Evolutionary conservation across 1,140 invertebrate species (phyloP), one percentile per base, ranked within the genome.

Genomic region (Zaprionus lachaisei): DNA sequence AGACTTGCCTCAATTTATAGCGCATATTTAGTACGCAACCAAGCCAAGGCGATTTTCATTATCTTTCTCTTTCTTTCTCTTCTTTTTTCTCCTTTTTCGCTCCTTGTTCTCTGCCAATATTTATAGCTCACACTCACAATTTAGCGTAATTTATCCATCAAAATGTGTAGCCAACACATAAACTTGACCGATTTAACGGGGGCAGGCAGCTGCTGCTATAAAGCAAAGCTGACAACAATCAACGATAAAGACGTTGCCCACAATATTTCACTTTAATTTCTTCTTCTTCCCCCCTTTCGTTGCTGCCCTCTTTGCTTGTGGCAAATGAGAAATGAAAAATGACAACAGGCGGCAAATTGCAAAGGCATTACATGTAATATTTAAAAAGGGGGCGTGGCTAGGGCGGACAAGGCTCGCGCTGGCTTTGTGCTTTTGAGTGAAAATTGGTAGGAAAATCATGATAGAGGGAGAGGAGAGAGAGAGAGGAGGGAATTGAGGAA

Each of bases 361-460:
- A 81, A 85, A 81, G 82, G 81, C 83, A 86, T 86, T 86, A 82
- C 61, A 85, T 85, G 68, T 74, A 86, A 86, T 85, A 86, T 85
- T 86, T 68, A 76, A 77, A 47, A 34, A 57, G 26, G 24, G 28
- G 44, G 38, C 55, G 56, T 15, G 55, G 58, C 41, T 28, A 41
- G 17, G 20, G 44, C 41, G n/a, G 65, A 47, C 57, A 31, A 34
- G 44, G 24, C 38, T 22, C 0, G 61, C 0, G 61, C 60, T 31
- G 24, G 49, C 49, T 65, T 54, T 65, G 49, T 61, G 47, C 17
- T 20, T 22, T 24, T 24, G 6, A 34, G 14, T 20, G 17, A 28
- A 26, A 63, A 26, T 49, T 26, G 26, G 44, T 15, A 7, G 12
- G 58, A 28, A 22, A 47, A 47, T 17, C 41, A 47, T 6, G n/a